phyloP scores from a whole-genome alignment of 2,113 vertebrate species.

The Ailuropoda melanoleuca region DNA sequence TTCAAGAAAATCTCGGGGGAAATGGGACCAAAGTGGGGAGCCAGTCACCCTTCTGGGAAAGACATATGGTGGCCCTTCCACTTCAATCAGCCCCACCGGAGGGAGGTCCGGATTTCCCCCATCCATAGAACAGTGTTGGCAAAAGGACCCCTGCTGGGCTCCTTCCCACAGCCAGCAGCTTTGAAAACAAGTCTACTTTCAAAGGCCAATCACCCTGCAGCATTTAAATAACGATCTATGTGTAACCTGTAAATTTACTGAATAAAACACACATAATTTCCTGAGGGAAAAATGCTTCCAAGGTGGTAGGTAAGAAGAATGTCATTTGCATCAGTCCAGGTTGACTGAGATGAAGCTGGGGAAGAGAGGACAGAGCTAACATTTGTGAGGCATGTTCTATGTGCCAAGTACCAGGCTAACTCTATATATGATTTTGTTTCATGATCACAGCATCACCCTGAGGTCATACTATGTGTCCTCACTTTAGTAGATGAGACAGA shows the following conservation, averaged over 20 bases:
- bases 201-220: not conserved
- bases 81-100: conserved; percentile 1
- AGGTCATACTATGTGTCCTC: not conserved
- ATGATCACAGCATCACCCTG: not conserved
- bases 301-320: not conserved
- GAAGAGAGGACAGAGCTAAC: not conserved
- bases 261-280: not conserved
- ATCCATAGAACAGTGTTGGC: not conserved
- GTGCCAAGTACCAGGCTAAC: not conserved
- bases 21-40: not conserved
- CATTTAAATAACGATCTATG: not conserved
- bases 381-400: not conserved
- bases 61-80: conserved; percentile 45
- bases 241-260: not conserved
- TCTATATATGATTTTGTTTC: not conserved
- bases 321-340: not conserved
- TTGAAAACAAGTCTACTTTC: not conserved
- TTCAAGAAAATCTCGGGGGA: conserved; percentile 52
- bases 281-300: not conserved
- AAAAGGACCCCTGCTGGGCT: not conserved
- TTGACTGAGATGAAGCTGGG: not conserved
- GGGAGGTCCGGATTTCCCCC: not conserved
- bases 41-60: conserved; percentile 48
- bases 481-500: not conserved
- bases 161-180: not conserved